A percentile compares a stretch with the other conserved stretches of the same genome.
Evolutionary conservation across 2,888 invertebrate genomes (phyloP).

Genomic region (Philhelius pedissequus): DNA sequence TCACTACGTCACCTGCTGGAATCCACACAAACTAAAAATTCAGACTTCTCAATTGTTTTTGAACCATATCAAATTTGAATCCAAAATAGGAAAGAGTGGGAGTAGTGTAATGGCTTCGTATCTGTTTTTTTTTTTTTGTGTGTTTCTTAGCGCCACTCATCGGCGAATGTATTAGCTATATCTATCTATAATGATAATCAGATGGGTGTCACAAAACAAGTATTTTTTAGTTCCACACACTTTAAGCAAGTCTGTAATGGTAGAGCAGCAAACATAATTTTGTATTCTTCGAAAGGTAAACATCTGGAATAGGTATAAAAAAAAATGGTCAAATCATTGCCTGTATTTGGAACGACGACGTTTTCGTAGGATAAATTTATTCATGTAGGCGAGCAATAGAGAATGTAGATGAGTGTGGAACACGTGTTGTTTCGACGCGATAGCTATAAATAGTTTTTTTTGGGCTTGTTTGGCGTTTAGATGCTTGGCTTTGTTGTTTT

Average conservation of each 20-base stretch:
- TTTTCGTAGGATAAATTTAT: conserved; percentile 29
- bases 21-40: conserved; percentile 23
- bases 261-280: neutral
- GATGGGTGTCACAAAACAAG: conserved; percentile 23
- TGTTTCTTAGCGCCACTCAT: conserved; percentile 50
- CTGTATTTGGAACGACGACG: conserved; percentile 53
- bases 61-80: neutral
- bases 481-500: neutral
- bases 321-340: conserved; percentile 40
- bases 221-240: conserved; percentile 14
- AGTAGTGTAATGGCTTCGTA: neutral
- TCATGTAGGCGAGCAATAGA: conserved; percentile 58
- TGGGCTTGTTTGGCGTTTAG: conserved; percentile 22
- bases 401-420: conserved; percentile 47
- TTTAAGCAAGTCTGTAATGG: neutral
- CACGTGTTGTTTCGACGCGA: conserved; percentile 53
- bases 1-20: conserved; percentile 43
- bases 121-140: neutral
- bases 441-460: conserved; percentile 46
- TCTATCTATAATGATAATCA: neutral
- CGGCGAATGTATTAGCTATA: neutral
- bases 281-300: conserved; percentile 15
- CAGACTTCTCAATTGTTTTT: conserved; percentile 1
- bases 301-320: conserved; percentile 34
- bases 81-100: neutral